Percentiles rank a stretch among this genome's conserved stretches.
These are phyloP conservation scores for Orgyia antiqua DNA, from an alignment of 2,888 invertebrate species.

Conservation along the genomic window DNA sequence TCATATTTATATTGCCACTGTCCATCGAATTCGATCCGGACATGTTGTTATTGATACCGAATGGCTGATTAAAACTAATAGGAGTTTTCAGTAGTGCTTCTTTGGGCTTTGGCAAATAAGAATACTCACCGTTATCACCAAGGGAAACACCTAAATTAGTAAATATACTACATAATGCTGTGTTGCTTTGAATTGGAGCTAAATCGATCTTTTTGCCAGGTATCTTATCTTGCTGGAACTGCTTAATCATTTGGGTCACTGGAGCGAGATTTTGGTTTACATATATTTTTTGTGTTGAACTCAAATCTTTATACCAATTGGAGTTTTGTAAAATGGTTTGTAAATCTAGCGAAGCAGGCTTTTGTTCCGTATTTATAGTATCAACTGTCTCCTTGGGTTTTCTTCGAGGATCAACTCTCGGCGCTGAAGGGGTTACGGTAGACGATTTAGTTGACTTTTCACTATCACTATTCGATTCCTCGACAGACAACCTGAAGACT, in stretches of 20 bases:
- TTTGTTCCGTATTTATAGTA: conserved; percentile 38
- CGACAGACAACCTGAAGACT: conserved; percentile 83
- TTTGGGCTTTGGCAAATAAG: conserved; percentile 66
- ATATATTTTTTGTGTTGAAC: conserved; percentile 84
- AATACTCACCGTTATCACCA: conserved; percentile 77
- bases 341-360: conserved; percentile 68
- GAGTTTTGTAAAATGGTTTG: conserved; percentile 82
- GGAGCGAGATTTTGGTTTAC: conserved; percentile 83
- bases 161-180: conserved; percentile 77
- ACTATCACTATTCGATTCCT: conserved; percentile 80
- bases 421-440: conserved; percentile 42
- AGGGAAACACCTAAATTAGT: conserved; percentile 79
- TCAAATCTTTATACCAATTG: conserved; percentile 83
- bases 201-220: conserved; percentile 76
- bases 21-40: conserved; percentile 47
- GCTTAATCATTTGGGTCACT: conserved; percentile 79
- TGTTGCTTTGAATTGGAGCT: conserved; percentile 68
- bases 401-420: conserved; percentile 66
- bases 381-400: conserved; percentile 60
- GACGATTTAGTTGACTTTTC: conserved; percentile 55
- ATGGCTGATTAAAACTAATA: conserved; percentile 56
- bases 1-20: conserved; percentile 56
- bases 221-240: conserved; percentile 77
- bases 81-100: conserved; percentile 68
- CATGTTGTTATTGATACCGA: conserved; percentile 51